Conservation (phyloP, 1,140 invertebrate genomes). For the Caerostris darwini region DNA sequence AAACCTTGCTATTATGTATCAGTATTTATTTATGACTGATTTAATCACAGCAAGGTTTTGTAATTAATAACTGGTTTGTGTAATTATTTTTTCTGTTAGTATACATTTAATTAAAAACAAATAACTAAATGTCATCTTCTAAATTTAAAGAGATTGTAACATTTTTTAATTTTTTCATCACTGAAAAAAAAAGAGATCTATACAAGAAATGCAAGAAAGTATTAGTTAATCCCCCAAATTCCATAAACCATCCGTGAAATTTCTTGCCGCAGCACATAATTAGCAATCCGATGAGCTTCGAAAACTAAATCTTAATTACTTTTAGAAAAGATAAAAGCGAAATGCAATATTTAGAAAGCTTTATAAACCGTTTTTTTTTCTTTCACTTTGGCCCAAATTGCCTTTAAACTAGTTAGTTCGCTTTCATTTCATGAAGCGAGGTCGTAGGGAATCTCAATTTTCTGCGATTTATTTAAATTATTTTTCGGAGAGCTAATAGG, state of each 20-base stretch:
- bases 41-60: no score
- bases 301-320: constrained; percentile 74
- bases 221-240: constrained; percentile 21
- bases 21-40: no score
- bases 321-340: constrained; percentile 38
- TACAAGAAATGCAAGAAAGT: not conserved
- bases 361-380: not conserved
- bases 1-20: no score
- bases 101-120: no score
- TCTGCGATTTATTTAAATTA: constrained; percentile 29
- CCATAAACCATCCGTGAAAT: constrained; percentile 62
- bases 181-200: not conserved
- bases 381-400: not conserved
- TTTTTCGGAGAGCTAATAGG: not conserved
- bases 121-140: no score
- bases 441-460: not conserved
- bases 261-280: constrained; percentile 43
- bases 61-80: no score
- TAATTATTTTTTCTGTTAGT: no score
- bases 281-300: not conserved
- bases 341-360: constrained; percentile 49
- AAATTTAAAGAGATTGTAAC: no score
- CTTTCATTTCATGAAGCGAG: not conserved
- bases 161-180: no score
- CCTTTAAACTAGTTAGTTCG: constrained; percentile 20